Conservation (phyloP, 2,888 invertebrate species). For the Papilio demoleus region DNA sequence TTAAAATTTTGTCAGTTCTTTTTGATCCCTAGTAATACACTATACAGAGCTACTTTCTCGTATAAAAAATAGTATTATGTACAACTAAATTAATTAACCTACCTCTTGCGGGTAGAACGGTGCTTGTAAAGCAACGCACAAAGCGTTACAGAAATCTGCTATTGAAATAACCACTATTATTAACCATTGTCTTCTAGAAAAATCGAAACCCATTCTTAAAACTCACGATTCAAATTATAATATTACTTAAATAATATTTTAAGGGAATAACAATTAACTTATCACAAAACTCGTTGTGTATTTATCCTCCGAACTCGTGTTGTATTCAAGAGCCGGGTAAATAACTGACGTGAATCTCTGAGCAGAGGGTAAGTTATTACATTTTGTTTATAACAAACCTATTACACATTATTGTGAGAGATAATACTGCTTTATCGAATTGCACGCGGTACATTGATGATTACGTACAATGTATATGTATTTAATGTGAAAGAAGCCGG, state of each 20-base stretch:
- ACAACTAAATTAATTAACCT: conserved; percentile 55
- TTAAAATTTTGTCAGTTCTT: not conserved
- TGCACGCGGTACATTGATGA: conserved; percentile 23
- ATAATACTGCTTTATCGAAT: conserved; percentile 17
- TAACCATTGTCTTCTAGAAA: conserved; percentile 89
- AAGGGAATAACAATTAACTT: not conserved
- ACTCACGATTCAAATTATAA: not conserved
- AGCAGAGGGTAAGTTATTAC: conserved; percentile 53
- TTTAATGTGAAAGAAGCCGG: not conserved
- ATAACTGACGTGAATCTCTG: conserved; percentile 57
- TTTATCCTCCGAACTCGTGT: conserved; percentile 45
- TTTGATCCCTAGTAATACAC: too few species aligned
- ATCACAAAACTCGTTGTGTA: not conserved
- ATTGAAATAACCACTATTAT: conserved; percentile 90
- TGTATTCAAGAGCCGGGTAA: conserved; percentile 54
- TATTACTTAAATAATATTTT: not conserved
- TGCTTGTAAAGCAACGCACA: conserved; percentile 92
- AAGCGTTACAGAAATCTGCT: conserved; percentile 92
- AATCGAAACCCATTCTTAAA: conserved; percentile 83
- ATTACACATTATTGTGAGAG: conserved; percentile 25
- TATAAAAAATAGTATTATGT: not conserved
- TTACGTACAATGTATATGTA: conserved; percentile 3
- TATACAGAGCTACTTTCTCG: not conserved
- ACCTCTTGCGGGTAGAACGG: conserved; percentile 94
- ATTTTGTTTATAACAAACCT: conserved; percentile 49